These are phyloP conservation scores for Montifringilla adamsi DNA, from an alignment of 2,113 vertebrate genomes.

Conservation along the genomic window DNA sequence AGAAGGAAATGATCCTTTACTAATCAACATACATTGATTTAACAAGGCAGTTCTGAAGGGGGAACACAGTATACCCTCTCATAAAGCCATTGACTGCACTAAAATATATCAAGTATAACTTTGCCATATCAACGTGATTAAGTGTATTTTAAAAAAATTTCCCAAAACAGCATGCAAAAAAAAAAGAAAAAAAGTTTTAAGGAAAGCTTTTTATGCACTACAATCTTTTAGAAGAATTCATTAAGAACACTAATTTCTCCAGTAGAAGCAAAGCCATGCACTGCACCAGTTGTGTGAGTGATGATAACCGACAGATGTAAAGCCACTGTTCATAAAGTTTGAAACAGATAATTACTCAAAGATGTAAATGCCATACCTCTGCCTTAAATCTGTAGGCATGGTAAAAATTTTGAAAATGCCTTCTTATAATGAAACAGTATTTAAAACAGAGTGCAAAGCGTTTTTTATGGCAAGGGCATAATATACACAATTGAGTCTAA, in stretches of 20 bases:
- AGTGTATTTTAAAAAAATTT: accelerated
- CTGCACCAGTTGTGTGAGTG: background rate
- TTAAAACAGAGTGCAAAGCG: background rate
- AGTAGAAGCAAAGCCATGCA: background rate
- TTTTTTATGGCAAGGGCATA: background rate
- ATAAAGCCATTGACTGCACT: background rate
- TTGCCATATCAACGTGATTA: background rate
- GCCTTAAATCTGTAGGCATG: background rate
- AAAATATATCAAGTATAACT: background rate
- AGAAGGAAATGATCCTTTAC: background rate
- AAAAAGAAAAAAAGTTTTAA: background rate
- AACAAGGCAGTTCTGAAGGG: background rate
- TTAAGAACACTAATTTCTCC: background rate
- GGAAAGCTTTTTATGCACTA: background rate
- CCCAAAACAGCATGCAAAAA: background rate
- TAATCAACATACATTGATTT: background rate
- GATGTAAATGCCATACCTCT: background rate
- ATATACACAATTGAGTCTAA: background rate
- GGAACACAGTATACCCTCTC: background rate
- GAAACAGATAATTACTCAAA: background rate
- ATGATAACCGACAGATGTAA: background rate
- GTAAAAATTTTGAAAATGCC: background rate
- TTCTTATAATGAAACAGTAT: background rate
- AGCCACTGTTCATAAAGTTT: background rate
- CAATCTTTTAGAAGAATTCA: background rate